These are phyloP conservation scores for Leptinotarsa juncta DNA, from an alignment of 2,888 invertebrate genomes.

Conservation along the genomic window DNA sequence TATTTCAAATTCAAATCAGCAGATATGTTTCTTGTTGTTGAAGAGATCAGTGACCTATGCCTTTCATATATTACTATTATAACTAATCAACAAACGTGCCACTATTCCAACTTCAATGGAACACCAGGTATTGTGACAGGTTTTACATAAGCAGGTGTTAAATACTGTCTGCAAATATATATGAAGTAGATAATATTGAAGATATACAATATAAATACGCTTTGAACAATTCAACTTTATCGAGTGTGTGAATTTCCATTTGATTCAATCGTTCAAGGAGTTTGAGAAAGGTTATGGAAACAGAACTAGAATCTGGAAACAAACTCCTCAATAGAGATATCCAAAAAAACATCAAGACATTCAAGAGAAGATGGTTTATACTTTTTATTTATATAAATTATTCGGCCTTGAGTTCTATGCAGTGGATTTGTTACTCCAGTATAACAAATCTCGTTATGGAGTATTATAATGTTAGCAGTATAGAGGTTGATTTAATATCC, in stretches of 20 bases:
- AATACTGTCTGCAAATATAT: neutral
- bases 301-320: neutral
- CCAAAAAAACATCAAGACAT: neutral
- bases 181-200: neutral
- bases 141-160: neutral
- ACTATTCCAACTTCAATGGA: too few relatives aligned
- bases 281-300: neutral
- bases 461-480: conserved; percentile 77
- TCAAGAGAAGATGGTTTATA: conserved; percentile 82
- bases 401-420: conserved; percentile 91
- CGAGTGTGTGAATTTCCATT: too few relatives aligned
- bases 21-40: too few relatives aligned
- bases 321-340: neutral
- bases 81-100: too few relatives aligned
- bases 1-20: too few relatives aligned
- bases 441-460: conserved; percentile 84
- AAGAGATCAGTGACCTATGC: too few relatives aligned
- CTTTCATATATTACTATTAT: too few relatives aligned
- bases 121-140: neutral
- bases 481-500: conserved; percentile 91
- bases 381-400: conserved; percentile 84
- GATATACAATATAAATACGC: too few relatives aligned
- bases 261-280: too few relatives aligned
- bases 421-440: conserved; percentile 96
- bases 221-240: too few relatives aligned